Evolutionary conservation across 2,113 vertebrate species (phyloP), one percentile per base, ranked within the genome.

Genomic region (Sisor rabdophorus): DNA sequence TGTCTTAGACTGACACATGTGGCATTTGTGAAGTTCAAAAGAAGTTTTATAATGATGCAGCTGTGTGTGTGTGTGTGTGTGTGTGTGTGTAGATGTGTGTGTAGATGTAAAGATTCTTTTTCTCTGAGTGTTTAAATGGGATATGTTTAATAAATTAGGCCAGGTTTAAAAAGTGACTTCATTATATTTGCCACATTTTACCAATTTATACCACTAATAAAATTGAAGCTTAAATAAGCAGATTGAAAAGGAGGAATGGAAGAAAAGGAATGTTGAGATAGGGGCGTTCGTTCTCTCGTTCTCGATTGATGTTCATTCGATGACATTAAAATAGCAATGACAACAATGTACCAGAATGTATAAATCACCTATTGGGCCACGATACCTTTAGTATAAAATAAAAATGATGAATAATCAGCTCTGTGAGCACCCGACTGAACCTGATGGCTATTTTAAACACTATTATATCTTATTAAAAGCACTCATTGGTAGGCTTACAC

Each of bases 11-110:
- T 76, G 86, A 91, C 88, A 90, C 89, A 92, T 92, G 87, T 92
- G 91, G 89, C 87, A 85, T 90, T 88, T 89, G 89, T 89, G 89
- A 89, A 90, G 89, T 92, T 92, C 89, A 91, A 92, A 92, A 89
- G 88, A 50, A 87, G 77, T 87, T 89, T 87, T 86, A 87, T 90
- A 90, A 92, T 92, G 90, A 88, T 83, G 84, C 90, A 91, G 91
- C 88, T 91, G 77, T 77, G 72, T 69, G 79, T 61, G 78, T 79
- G 81, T 76, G 78, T 50, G 76, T 54, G 17, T 63, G n/a, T 52
- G 55, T 20, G 32, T 73, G 78, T 60, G 76, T 72, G 77, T 77
- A 65, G 58, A 75, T 56, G 78, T 78, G 80, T 74, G 78, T 36
- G 80, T 65, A 71, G 47, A 69, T 78, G 58, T 47, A 54, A 26